Percentiles rank a stretch among this genome's conserved stretches.
These are phyloP conservation scores for Amphiprion clarkii DNA, from an alignment of 2,797 vertebrate genomes.

Conservation along the genomic window DNA sequence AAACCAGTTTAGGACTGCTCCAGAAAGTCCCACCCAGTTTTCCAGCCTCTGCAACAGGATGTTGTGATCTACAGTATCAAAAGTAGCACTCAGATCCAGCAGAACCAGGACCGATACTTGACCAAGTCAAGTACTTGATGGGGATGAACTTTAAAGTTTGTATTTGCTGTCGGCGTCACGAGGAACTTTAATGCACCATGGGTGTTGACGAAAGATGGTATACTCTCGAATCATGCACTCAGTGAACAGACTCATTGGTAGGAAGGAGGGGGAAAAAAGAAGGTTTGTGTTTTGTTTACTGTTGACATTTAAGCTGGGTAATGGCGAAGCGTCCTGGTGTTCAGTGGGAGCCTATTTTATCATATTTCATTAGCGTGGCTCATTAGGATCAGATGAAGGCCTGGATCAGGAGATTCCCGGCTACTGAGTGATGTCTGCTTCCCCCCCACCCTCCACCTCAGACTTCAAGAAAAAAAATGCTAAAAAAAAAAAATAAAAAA, in stretches of 20 bases:
- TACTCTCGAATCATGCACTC: conserved; percentile 3
- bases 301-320: conserved; percentile 69
- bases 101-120: no score
- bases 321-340: conserved; percentile 45
- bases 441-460: conserved; percentile 45
- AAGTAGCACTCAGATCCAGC: no score
- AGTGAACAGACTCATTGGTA: conserved; percentile 1
- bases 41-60: no score
- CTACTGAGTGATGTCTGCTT: conserved; percentile 68
- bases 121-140: no score
- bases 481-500: conserved; percentile 34
- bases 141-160: conserved; percentile 9
- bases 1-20: no score
- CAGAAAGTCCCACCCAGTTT: no score
- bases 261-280: background rate
- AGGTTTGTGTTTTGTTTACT: conserved; percentile 65
- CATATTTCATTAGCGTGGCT: conserved; percentile 76
- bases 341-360: conserved; percentile 68
- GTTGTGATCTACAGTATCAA: no score
- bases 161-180: background rate
- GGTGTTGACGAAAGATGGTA: conserved; percentile 16
- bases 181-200: conserved; percentile 20
- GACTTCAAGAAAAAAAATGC: conserved; percentile 52
- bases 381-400: conserved; percentile 76
- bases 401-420: conserved; percentile 49